Evolutionary conservation across 2,113 vertebrate genomes (phyloP), one percentile per base, ranked within the genome.

Genomic region (Carettochelys insculpta): DNA sequence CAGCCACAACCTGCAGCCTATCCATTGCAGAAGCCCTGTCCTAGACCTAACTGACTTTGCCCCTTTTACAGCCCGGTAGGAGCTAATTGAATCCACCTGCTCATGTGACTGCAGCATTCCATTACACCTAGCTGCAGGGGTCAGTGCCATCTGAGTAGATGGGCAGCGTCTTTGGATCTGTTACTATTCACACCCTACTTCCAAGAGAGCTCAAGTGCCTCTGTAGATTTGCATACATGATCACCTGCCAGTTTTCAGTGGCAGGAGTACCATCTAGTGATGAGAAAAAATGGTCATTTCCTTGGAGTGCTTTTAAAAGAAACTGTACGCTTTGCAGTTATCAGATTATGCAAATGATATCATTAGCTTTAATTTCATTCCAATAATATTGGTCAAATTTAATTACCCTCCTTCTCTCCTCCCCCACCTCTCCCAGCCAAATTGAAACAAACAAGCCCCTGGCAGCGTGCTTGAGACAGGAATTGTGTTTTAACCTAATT

Each of bases 391-490:
- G 89, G 86, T 91, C 90, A 85, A 54, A 94, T 94, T 94, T 96
- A 95, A 97, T 96, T 95, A 96, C 92, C 88, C 95, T 89, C 93
- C 82, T 80, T 38, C 86, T 73, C 85, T 82, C 87, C 51, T 68
- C 71, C 51, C 22, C 82, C 54, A 56, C 3, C 80, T 86, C 90
- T 94, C 91, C 94, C 43, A 91, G 95, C 94, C 95, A 95, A 96
- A 96, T 95, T 95, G 94, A 95, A 96, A 92, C 94, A 95, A 96
- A 96, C 94, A 92, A 92, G 61, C 92, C 85, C 96, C 95, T 94
- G 91, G 91, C 94, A 96, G 95, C 93, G 94, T 52, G 94, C 91
- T 95, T 95, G 90, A 87, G 96, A 96, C 86, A 73, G 92, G 90
- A 91, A 79, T 91, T 54, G 38, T 87, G 91, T 83, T 65, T 24